A percentile compares a stretch with the other conserved stretches of the same genome.
phyloP scores from a whole-genome alignment of 2,888 invertebrate genomes.

The Taphrorychus bicolor region DNA sequence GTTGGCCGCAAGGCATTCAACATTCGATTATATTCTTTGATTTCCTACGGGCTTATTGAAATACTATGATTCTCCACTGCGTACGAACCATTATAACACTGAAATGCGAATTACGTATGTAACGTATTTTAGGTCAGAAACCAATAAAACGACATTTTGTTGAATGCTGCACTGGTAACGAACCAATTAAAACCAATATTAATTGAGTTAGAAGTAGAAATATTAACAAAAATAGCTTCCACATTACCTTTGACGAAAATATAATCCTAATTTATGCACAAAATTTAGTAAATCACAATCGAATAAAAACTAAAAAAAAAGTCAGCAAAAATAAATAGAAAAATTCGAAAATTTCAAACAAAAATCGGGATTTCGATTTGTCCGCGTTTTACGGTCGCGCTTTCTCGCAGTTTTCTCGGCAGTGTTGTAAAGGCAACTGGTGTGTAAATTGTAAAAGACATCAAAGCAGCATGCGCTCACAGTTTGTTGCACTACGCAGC shows the following conservation, averaged over 20 bases:
- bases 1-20: not conserved
- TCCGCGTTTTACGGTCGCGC: not conserved
- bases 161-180: not conserved
- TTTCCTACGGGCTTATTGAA: not conserved
- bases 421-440: constrained; percentile 53
- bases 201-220: not conserved
- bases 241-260: not conserved
- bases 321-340: not conserved
- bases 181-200: not conserved
- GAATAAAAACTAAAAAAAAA: too few species aligned
- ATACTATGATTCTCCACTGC: not conserved
- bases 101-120: too few species aligned
- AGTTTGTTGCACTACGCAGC: constrained; percentile 42
- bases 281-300: too few species aligned
- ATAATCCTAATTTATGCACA: too few species aligned
- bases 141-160: too few species aligned
- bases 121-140: too few species aligned
- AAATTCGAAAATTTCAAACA: not conserved
- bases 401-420: constrained; percentile 36
- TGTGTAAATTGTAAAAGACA: constrained; percentile 48
- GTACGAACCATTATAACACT: not conserved
- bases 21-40: not conserved
- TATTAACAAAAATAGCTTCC: not conserved
- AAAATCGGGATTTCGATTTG: constrained; percentile 11
- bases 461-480: constrained; percentile 30